A percentile compares a stretch with the other conserved stretches of the same genome.
Evolutionary conservation across 1,140 invertebrate species (phyloP).

Genomic region (Chironomus striatipennis): DNA sequence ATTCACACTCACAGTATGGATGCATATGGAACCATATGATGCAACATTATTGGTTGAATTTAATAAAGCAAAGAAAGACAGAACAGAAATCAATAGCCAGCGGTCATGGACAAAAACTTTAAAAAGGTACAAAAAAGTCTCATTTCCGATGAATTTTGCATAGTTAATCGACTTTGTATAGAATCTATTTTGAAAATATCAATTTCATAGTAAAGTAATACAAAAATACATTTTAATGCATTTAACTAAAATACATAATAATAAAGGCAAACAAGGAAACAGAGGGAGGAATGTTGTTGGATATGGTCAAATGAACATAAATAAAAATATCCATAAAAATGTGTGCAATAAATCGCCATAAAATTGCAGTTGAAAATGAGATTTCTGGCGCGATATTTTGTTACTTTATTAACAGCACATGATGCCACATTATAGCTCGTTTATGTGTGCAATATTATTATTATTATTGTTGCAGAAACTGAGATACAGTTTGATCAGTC

Average conservation of each 20-base stretch:
- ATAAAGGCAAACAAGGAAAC: background rate
- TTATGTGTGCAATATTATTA: too few species aligned
- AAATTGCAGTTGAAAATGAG: background rate
- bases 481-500: too few species aligned
- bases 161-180: conserved; percentile 5
- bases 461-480: too few species aligned
- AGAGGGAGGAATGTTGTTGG: background rate
- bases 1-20: background rate
- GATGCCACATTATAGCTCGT: background rate
- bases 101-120: background rate
- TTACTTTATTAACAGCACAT: background rate
- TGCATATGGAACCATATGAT: background rate
- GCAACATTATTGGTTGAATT: background rate
- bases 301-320: conserved; percentile 15
- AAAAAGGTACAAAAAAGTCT: background rate
- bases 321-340: too few species aligned
- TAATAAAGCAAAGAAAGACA: background rate
- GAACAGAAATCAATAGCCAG: background rate
- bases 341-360: background rate
- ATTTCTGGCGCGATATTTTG: background rate
- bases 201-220: conserved; percentile 9
- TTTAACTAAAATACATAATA: background rate
- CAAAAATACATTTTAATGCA: background rate
- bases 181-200: conserved; percentile 11
- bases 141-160: conserved; percentile 19